phyloP scores from a whole-genome alignment of 2,888 invertebrate genomes.

The Sicus ferrugineus region DNA sequence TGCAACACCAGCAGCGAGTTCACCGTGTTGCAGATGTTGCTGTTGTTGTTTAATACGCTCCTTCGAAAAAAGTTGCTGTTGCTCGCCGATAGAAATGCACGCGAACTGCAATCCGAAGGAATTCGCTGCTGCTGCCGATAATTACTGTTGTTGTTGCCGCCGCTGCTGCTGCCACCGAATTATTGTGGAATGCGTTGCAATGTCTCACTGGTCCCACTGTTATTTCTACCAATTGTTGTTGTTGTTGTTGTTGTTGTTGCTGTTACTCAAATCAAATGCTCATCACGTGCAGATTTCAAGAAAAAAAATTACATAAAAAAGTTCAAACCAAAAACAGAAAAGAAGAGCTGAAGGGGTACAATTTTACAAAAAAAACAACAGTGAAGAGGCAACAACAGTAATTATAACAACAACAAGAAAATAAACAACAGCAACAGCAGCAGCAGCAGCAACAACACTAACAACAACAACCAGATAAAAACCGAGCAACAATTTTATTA shows the following conservation, averaged over 20 bases:
- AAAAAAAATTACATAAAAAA: conserved; percentile 61
- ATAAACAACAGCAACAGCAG: conserved; percentile 33
- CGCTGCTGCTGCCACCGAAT: background rate
- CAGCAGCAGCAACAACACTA: conserved; percentile 20
- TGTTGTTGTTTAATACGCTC: background rate
- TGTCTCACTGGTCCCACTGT: background rate
- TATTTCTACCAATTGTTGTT: conserved; percentile 17
- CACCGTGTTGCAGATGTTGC: background rate
- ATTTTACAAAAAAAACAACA: no score
- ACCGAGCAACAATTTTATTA: background rate
- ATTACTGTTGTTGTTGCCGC: background rate
- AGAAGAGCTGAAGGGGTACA: no score
- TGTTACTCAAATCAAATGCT: no score
- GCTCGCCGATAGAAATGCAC: no score
- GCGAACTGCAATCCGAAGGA: background rate
- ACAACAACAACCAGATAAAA: conserved; percentile 24
- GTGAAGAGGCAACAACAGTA: no score
- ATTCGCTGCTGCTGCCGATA: no score
- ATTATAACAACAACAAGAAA: conserved; percentile 18
- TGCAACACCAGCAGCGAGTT: background rate
- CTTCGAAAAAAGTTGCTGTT: background rate
- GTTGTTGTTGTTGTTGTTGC: conserved; percentile 39
- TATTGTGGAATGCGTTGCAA: background rate
- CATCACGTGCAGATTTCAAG: conserved; percentile 56
- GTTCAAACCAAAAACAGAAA: conserved; percentile 47